These are phyloP conservation scores for Lota lota DNA, from an alignment of 2,113 vertebrate species.

Conservation along the genomic window DNA sequence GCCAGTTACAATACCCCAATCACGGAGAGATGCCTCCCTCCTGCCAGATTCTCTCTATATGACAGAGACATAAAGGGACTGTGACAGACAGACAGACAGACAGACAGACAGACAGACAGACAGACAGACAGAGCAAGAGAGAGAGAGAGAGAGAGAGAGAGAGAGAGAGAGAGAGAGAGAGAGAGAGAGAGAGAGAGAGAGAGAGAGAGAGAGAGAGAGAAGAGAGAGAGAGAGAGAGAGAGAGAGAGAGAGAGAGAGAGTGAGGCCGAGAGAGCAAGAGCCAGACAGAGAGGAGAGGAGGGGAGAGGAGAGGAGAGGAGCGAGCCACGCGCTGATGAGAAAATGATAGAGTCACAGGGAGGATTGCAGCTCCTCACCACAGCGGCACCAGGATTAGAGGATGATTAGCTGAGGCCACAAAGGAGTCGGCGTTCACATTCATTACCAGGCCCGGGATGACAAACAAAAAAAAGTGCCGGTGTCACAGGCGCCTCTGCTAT, in stretches of 20 bases:
- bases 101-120: too few relatives aligned
- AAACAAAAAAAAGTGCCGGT: constrained; percentile 1
- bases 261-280: constrained; percentile 19
- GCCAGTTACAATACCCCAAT: constrained; percentile 55
- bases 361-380: constrained; percentile 46
- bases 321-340: constrained; percentile 41
- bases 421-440: constrained; percentile 19
- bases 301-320: not conserved
- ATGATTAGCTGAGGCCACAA: constrained; percentile 50
- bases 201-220: too few relatives aligned
- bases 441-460: constrained; percentile 17
- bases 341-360: constrained; percentile 54
- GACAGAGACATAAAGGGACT: constrained; percentile 17
- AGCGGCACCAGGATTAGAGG: constrained; percentile 49
- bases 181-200: too few relatives aligned
- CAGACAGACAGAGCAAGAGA: too few relatives aligned
- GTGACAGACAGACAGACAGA: not conserved
- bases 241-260: constrained; percentile 42
- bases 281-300: constrained; percentile 29
- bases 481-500: constrained; percentile 10
- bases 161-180: too few relatives aligned
- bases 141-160: too few relatives aligned
- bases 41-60: not conserved
- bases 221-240: too few relatives aligned
- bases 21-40: constrained; percentile 40